These are phyloP conservation scores for Aphrocallistes beatrix DNA, from an alignment of 37 sponge, comb jelly and placozoan genomes.

Conservation along the genomic window DNA sequence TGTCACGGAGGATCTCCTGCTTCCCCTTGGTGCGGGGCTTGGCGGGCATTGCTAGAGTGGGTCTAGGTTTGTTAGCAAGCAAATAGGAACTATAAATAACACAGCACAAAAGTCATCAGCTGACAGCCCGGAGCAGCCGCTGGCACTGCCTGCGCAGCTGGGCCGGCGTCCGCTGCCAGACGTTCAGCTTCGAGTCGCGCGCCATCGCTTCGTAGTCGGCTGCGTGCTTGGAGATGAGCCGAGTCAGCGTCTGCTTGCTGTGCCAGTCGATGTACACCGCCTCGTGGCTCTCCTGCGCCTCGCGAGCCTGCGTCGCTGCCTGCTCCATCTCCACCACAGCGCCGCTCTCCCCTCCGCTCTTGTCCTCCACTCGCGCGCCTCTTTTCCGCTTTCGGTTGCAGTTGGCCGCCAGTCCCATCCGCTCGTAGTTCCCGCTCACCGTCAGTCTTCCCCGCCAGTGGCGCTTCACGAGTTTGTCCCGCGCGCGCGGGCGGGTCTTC, in stretches of 20 bases:
- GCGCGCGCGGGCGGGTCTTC: neutral
- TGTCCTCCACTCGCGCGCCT: neutral
- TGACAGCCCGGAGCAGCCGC: neutral
- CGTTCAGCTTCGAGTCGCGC: neutral
- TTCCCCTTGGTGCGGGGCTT: neutral
- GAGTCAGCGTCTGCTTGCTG: neutral
- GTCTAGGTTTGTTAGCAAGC: neutral
- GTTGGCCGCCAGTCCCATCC: neutral
- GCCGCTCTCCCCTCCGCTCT: neutral
- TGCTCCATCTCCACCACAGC: neutral
- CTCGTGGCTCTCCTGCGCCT: neutral
- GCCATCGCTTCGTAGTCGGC: neutral
- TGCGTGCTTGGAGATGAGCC: neutral
- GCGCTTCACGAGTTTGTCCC: neutral
- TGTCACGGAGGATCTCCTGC: neutral
- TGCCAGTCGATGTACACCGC: neutral
- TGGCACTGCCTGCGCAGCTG: neutral
- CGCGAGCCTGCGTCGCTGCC: neutral
- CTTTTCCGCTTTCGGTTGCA: neutral
- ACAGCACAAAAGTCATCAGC: neutral
- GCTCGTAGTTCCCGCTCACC: neutral
- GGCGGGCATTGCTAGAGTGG: neutral
- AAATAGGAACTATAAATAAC: too few relatives aligned
- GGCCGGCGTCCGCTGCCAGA: neutral
- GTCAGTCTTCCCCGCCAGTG: neutral